Percentiles rank a stretch among this genome's conserved stretches.
phyloP scores from a whole-genome alignment of 2,797 vertebrate genomes.

The Microctenopoma stevenorrisi region DNA sequence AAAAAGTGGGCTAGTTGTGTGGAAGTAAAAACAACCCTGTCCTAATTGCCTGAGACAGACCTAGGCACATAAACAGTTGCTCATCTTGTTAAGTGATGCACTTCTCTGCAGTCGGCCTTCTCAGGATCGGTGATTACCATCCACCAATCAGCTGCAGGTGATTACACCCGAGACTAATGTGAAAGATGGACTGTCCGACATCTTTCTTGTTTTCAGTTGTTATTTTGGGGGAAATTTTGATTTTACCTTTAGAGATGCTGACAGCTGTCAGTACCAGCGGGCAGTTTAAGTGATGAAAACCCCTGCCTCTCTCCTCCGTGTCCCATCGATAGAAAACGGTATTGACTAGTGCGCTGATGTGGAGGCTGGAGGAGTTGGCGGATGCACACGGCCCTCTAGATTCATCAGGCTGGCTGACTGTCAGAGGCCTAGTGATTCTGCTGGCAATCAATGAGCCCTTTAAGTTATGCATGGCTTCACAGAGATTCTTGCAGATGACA shows the following conservation, averaged over 20 bases:
- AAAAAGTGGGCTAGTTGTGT: slow-evolving; percentile 29
- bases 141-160: slow-evolving; percentile 41
- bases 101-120: slow-evolving; percentile 37
- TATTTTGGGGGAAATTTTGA: slow-evolving; percentile 29
- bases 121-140: slow-evolving; percentile 45
- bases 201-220: slow-evolving; percentile 30
- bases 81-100: slow-evolving; percentile 43
- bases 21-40: slow-evolving; percentile 11
- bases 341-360: slow-evolving; percentile 65
- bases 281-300: slow-evolving; percentile 53
- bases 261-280: slow-evolving; percentile 56
- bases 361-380: slow-evolving; percentile 38
- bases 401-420: slow-evolving; percentile 62
- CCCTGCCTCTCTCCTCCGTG: slow-evolving; percentile 47
- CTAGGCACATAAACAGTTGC: slow-evolving; percentile 37
- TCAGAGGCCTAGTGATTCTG: slow-evolving; percentile 61
- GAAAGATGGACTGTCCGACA: slow-evolving; percentile 9
- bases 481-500: slow-evolving; percentile 57
- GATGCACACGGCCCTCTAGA: slow-evolving; percentile 57
- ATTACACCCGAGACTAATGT: slow-evolving; percentile 27
- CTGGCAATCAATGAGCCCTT: slow-evolving; percentile 69
- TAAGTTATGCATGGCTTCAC: slow-evolving; percentile 64
- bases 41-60: slow-evolving; percentile 43
- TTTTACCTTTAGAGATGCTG: slow-evolving; percentile 41
- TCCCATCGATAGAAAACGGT: slow-evolving; percentile 57